Percentiles rank a stretch among this genome's conserved stretches.
Evolutionary conservation across 2,113 vertebrate genomes (phyloP).

Genomic region (Lophotis ruficrista): DNA sequence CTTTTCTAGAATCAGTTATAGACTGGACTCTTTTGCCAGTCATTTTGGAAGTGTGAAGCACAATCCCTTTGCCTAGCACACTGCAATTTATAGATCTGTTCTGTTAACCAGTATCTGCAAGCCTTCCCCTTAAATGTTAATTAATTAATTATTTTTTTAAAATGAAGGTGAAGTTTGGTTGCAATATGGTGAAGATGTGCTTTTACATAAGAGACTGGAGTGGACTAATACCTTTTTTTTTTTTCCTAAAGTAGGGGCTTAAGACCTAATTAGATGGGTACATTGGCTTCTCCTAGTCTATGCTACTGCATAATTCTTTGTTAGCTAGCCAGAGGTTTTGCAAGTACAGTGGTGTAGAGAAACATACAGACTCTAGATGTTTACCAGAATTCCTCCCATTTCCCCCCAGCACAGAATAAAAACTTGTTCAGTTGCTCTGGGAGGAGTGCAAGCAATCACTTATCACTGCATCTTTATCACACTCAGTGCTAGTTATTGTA

Average conservation of each 20-base stretch:
- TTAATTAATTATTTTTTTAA: neutral
- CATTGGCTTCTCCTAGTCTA: neutral
- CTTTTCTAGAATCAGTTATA: neutral
- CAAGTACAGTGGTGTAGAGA: neutral
- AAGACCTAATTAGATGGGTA: neutral
- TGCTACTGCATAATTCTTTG: neutral
- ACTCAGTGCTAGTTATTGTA: neutral
- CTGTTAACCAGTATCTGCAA: neutral
- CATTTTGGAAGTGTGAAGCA: accelerated
- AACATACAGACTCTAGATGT: neutral
- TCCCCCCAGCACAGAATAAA: neutral
- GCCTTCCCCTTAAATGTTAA: neutral
- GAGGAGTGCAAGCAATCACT: neutral
- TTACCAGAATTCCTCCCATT: neutral
- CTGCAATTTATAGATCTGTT: neutral
- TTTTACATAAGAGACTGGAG: neutral
- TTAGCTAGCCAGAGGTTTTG: neutral
- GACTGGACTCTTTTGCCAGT: neutral
- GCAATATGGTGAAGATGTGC: neutral
- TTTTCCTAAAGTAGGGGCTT: neutral
- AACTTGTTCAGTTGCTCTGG: neutral
- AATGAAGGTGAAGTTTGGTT: neutral
- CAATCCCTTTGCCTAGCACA: neutral
- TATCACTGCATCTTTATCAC: neutral
- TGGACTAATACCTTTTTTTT: neutral